Conservation (phyloP, 2,113 vertebrate species). For the Calidris pugnax region DNA sequence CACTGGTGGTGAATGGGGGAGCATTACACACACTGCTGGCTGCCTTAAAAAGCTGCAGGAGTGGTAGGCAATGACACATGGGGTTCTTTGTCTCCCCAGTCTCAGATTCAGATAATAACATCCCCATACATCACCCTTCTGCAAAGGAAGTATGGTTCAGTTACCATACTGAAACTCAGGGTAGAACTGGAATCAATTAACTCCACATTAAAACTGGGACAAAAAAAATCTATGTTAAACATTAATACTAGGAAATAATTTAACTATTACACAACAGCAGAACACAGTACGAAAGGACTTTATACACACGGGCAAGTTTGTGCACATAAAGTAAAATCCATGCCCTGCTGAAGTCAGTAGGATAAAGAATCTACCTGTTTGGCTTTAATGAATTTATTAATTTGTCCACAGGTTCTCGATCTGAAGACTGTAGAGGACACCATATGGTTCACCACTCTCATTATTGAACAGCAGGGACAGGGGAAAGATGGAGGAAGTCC, state of each 20-base stretch:
- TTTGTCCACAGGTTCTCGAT: not conserved
- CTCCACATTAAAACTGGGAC: not conserved
- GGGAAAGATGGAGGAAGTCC: not conserved
- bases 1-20: not conserved
- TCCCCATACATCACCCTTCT: not conserved
- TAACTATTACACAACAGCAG: constrained; percentile 39
- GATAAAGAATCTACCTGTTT: not conserved
- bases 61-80: not conserved
- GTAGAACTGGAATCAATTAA: not conserved
- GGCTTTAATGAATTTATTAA: not conserved
- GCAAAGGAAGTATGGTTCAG: not conserved
- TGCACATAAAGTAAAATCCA: not conserved
- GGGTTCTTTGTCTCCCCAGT: not conserved
- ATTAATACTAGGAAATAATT: constrained; percentile 48
- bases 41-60: not conserved
- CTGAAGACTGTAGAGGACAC: not conserved
- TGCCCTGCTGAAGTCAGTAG: not conserved
- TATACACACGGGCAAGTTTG: not conserved
- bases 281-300: not conserved
- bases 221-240: constrained; percentile 37
- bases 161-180: not conserved
- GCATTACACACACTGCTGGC: not conserved
- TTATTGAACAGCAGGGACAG: not conserved
- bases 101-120: not conserved
- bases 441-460: not conserved